Percentiles rank a stretch among this genome's conserved stretches.
Conservation (phyloP, 23 tunicate genomes). For the Trididemnum clinides region DNA sequence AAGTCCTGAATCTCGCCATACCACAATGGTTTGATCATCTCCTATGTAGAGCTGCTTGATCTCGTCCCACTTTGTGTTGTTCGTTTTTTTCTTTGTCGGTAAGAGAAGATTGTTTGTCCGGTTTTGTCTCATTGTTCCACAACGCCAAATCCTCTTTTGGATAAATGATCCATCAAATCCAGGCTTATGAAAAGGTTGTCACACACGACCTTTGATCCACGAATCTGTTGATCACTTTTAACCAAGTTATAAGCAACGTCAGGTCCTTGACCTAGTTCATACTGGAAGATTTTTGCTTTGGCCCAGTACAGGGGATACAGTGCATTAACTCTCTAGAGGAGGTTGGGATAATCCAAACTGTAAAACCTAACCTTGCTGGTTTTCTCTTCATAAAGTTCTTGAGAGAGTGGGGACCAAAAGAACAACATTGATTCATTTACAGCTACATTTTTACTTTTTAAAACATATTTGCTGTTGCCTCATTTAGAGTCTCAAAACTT, state of each 20-base stretch:
- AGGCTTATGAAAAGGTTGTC: slow-evolving; percentile 13
- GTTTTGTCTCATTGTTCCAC: slow-evolving; percentile 1
- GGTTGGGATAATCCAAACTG: no score
- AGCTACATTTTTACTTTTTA: not conserved
- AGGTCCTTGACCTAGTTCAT: slow-evolving; percentile 17
- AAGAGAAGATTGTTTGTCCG: not conserved
- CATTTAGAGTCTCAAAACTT: not conserved
- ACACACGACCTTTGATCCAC: slow-evolving; percentile 8
- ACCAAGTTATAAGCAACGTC: not conserved
- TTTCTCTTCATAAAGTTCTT: not conserved
- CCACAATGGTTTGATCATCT: slow-evolving; percentile 9
- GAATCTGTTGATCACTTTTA: not conserved
- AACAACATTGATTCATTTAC: not conserved
- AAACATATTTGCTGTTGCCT: not conserved
- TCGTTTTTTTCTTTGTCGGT: slow-evolving; percentile 15
- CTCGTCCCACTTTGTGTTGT: not conserved
- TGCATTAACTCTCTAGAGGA: no score
- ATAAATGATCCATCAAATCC: slow-evolving; percentile 6
- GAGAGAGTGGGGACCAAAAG: not conserved
- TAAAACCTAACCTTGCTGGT: no score
- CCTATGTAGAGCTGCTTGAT: not conserved
- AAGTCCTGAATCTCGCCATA: not conserved
- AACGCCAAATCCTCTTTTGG: not conserved
- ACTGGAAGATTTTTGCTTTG: slow-evolving; percentile 5
- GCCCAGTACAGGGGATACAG: no score